Conservation (phyloP, 2,888 invertebrate genomes). For the Anoplius nigerrimus region DNA sequence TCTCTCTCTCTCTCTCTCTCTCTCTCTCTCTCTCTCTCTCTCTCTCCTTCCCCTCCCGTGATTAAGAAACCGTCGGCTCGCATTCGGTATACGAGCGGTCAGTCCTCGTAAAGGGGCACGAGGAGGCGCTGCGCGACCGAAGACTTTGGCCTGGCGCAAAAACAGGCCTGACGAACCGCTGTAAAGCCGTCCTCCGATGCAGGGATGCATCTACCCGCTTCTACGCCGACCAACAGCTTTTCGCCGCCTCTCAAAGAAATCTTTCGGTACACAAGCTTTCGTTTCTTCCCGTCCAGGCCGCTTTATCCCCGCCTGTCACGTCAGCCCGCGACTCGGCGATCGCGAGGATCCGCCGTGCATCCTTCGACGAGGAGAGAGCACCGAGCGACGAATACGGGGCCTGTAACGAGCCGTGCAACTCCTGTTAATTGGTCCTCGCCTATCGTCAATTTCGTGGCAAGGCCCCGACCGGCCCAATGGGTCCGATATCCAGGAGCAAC, state of each 20-base stretch:
- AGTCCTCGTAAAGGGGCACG: conserved; percentile 47
- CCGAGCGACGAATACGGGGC: too few species aligned
- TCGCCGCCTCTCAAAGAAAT: neutral
- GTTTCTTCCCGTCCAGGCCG: neutral
- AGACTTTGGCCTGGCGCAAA: conserved; percentile 56
- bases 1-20: conserved; percentile 1
- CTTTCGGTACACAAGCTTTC: neutral
- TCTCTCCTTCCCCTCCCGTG: conserved; percentile 22
- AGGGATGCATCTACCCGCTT: conserved; percentile 58
- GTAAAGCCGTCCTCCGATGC: conserved; percentile 61
- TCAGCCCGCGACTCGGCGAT: too few species aligned
- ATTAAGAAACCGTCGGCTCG: conserved; percentile 54
- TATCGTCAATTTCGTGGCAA: too few species aligned
- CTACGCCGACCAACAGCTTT: conserved; percentile 9
- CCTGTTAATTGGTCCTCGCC: too few species aligned
- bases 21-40: neutral
- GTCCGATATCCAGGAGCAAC: conserved; percentile 63
- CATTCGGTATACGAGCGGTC: conserved; percentile 38
- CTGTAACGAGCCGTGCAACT: too few species aligned
- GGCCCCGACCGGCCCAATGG: conserved; percentile 43
- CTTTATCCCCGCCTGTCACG: conserved; percentile 2
- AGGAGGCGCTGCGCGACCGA: conserved; percentile 46
- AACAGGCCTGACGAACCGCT: conserved; percentile 61
- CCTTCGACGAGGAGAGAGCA: too few species aligned
- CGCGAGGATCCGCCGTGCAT: too few species aligned